Conservation (phyloP, 1,140 invertebrate species). For the Amyelois transitella region DNA sequence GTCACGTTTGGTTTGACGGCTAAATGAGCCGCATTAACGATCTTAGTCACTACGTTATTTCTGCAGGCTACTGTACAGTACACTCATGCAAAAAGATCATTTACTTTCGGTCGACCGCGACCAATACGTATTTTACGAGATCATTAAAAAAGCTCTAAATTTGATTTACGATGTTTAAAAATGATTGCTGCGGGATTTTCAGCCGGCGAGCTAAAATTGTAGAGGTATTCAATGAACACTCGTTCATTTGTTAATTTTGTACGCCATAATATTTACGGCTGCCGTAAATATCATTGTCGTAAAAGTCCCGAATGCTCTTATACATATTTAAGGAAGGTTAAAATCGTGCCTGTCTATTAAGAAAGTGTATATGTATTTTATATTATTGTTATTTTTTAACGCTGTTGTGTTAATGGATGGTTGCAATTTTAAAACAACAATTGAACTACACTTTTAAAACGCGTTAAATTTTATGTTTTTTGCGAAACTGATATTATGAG, state of each 20-base stretch:
- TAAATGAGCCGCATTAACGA: constrained; percentile 7
- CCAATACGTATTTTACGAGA: constrained; percentile 49
- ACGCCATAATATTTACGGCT: constrained; percentile 53
- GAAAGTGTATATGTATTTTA: not conserved
- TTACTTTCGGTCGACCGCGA: not conserved
- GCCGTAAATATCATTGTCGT: constrained; percentile 52
- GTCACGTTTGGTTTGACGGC: too few relatives aligned
- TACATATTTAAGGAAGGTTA: constrained; percentile 24
- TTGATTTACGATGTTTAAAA: constrained; percentile 54
- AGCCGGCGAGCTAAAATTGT: constrained; percentile 39
- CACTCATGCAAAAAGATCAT: not conserved
- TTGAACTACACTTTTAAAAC: not conserved
- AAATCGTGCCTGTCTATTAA: not conserved
- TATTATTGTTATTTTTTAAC: not conserved
- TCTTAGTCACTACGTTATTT: not conserved
- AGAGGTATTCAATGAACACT: constrained; percentile 47
- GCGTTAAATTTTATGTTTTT: too few relatives aligned
- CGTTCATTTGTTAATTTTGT: constrained; percentile 68
- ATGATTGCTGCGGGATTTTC: constrained; percentile 32
- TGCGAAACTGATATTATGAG: too few relatives aligned
- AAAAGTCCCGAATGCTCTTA: constrained; percentile 37
- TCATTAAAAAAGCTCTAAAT: constrained; percentile 66
- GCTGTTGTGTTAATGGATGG: not conserved
- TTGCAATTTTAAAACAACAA: not conserved
- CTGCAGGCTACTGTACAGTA: not conserved